A percentile compares a stretch with the other conserved stretches of the same genome.
These are phyloP conservation scores for Pristionchus exspectatus DNA, from an alignment of 2,888 invertebrate species.

Conservation along the genomic window DNA sequence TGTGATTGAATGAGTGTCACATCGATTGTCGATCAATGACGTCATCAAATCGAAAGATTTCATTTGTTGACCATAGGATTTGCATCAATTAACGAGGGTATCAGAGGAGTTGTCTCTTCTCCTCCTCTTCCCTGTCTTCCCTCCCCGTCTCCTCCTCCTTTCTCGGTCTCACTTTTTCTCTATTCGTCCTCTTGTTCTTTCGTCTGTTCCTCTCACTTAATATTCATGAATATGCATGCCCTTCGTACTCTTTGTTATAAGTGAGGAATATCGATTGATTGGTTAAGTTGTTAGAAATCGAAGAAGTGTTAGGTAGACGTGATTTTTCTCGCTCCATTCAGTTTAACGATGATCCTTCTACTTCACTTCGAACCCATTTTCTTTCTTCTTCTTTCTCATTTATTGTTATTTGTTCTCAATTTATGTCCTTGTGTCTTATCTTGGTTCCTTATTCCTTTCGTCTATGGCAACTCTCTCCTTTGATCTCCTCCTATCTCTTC, in stretches of 20 bases:
- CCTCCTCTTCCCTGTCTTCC: neutral
- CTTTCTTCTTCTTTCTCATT: neutral
- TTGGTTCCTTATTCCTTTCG: neutral
- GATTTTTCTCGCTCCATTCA: neutral
- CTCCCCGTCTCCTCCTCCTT: neutral
- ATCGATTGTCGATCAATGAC: neutral
- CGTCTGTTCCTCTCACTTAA: slow-evolving; percentile 39
- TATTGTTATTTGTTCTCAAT: neutral
- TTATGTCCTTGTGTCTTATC: no score
- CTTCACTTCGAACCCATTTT: neutral
- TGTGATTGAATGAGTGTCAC: neutral
- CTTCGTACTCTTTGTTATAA: neutral
- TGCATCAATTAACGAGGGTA: neutral
- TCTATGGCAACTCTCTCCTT: neutral
- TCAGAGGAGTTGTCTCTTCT: neutral
- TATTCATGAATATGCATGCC: slow-evolving; percentile 36
- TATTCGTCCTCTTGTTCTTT: neutral
- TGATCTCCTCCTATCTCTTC: neutral
- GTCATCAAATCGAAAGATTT: neutral
- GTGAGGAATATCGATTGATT: neutral
- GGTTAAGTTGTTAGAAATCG: neutral
- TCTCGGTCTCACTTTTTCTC: neutral
- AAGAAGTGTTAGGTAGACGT: neutral
- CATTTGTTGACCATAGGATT: slow-evolving; percentile 18
- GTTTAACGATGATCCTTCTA: neutral